A percentile compares a stretch with the other conserved stretches of the same genome.
Evolutionary conservation across 1,140 invertebrate species (phyloP).

Genomic region (Drosophila albomicans): DNA sequence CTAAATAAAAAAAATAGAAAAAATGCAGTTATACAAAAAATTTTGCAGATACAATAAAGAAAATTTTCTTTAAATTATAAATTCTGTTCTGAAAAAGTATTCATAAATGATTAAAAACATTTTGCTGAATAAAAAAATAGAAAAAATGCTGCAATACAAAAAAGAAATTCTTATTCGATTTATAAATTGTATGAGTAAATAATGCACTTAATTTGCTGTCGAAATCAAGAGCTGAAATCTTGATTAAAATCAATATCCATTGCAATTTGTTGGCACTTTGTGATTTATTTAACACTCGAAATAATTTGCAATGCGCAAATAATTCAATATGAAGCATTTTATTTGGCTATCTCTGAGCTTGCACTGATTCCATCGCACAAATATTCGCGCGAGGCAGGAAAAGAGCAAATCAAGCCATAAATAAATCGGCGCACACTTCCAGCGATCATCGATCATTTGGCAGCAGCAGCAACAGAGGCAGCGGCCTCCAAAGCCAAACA

Average conservation of each 20-base stretch:
- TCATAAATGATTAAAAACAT: not conserved
- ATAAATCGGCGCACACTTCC: conserved; percentile 81
- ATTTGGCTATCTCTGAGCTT: conserved; percentile 47
- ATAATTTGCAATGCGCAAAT: conserved; percentile 47
- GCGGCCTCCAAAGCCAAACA: conserved; percentile 45
- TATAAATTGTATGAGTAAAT: not conserved
- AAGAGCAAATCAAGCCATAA: conserved; percentile 75
- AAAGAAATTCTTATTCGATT: not conserved
- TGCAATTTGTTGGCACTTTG: conserved; percentile 55
- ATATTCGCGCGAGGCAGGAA: conserved; percentile 25
- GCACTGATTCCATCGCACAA: conserved; percentile 61
- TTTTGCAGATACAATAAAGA: too few relatives aligned
- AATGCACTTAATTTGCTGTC: conserved; percentile 1
- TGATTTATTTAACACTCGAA: conserved; percentile 56
- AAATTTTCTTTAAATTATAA: too few relatives aligned
- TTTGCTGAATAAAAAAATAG: not conserved
- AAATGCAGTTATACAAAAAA: too few relatives aligned
- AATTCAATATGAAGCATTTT: conserved; percentile 55
- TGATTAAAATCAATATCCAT: conserved; percentile 49
- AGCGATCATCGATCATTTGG: conserved; percentile 80
- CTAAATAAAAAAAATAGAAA: too few relatives aligned
- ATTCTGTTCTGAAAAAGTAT: not conserved
- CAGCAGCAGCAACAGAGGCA: not conserved
- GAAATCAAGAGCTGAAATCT: conserved; percentile 16
- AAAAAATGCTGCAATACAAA: not conserved